A percentile compares a stretch with the other conserved stretches of the same genome.
phyloP scores from a whole-genome alignment of 2,113 vertebrate species.

The Piaya cayana region DNA sequence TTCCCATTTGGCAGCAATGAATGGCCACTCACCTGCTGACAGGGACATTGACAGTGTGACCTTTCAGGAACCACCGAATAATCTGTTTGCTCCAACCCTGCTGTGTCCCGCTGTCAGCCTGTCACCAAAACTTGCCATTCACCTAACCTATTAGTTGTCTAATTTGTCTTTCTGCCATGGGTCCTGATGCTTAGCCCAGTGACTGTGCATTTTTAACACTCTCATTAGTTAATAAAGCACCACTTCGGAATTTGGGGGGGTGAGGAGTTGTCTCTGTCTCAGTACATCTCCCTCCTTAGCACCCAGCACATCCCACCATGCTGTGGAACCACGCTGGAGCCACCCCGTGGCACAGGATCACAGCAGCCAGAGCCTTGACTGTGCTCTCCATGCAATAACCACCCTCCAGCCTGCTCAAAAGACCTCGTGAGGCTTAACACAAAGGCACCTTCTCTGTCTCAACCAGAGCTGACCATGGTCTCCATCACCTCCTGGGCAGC shows the following conservation, averaged over 20 bases:
- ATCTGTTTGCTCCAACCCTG: background rate
- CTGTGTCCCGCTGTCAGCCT: constrained; percentile 10
- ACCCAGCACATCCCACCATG: background rate
- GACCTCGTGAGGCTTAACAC: background rate
- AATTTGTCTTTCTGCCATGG: constrained; percentile 47
- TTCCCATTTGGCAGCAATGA: background rate
- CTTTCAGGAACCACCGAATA: background rate
- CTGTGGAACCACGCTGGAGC: background rate
- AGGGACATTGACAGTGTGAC: background rate
- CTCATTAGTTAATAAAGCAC: constrained; percentile 3
- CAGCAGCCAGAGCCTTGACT: background rate
- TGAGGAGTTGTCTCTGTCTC: background rate
- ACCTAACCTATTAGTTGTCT: constrained; percentile 24
- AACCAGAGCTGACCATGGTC: background rate
- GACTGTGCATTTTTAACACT: constrained; percentile 15
- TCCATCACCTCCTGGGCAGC: background rate
- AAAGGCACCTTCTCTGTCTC: background rate
- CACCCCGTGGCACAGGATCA: fast-evolving
- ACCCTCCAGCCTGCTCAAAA: background rate
- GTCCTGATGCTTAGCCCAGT: background rate
- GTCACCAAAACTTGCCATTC: constrained; percentile 42
- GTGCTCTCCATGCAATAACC: background rate
- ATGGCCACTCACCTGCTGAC: fast-evolving
- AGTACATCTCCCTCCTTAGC: background rate
- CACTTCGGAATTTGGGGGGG: background rate